Evolutionary conservation across 64 coral and sea anemone genomes (phyloP).

Genomic region (Hydrozoanthus tunicans): DNA sequence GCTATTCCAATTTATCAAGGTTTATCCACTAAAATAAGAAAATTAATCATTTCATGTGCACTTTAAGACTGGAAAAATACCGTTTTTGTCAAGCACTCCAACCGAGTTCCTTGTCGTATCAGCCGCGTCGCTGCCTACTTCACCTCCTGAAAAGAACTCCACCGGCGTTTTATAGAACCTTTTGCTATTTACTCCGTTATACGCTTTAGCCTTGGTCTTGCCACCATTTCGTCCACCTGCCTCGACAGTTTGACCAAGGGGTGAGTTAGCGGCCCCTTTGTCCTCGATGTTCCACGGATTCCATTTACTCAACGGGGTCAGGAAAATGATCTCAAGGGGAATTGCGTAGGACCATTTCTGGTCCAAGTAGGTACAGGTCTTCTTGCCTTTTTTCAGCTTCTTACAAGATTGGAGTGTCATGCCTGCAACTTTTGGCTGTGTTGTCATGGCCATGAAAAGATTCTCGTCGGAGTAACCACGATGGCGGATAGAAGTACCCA

Average conservation of each 20-base stretch:
- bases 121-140: conserved; percentile 15
- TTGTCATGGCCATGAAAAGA: conserved; percentile 31
- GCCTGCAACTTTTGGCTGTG: conserved; percentile 49
- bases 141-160: conserved; percentile 6
- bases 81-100: conserved; percentile 59
- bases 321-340: not conserved
- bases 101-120: conserved; percentile 46
- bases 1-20: not conserved
- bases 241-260: not conserved
- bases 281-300: not conserved
- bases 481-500: conserved; percentile 26
- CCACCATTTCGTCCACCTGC: conserved; percentile 14
- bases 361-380: not conserved
- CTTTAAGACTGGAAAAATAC: not conserved
- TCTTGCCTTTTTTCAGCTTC: not conserved
- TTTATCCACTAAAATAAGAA: no score
- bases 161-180: conserved; percentile 19
- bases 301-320: conserved; percentile 2
- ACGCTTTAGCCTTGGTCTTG: conserved; percentile 21
- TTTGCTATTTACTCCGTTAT: conserved; percentile 30
- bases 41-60: not conserved
- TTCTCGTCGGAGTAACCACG: conserved; percentile 8
- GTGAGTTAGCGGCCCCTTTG: not conserved
- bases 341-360: not conserved
- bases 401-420: not conserved